These are phyloP conservation scores for Venusia cambrica DNA, from an alignment of 2,888 invertebrate species.

Conservation along the genomic window DNA sequence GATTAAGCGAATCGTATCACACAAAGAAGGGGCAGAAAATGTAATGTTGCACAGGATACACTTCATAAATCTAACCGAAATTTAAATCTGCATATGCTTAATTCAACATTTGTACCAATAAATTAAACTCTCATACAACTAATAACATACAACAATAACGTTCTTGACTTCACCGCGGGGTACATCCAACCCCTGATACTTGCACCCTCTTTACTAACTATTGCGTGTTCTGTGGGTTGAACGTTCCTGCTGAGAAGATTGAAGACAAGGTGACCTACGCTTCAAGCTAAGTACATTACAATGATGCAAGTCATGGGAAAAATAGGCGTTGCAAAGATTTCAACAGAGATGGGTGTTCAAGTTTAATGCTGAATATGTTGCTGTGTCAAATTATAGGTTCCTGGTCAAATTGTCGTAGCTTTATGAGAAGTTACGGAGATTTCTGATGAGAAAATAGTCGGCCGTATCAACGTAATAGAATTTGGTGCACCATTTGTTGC, in stretches of 20 bases:
- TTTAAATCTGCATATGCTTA: conserved; percentile 18
- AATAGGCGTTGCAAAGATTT: conserved; percentile 34
- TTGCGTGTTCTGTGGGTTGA: conserved; percentile 34
- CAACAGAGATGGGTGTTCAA: conserved; percentile 22
- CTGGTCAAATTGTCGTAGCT: too few relatives aligned
- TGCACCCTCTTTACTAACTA: conserved; percentile 9
- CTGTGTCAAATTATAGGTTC: conserved; percentile 26
- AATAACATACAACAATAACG: conserved; percentile 54
- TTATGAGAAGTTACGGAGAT: conserved; percentile 22
- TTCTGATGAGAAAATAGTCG: neutral
- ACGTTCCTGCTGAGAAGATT: conserved; percentile 60
- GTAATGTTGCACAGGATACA: too few relatives aligned
- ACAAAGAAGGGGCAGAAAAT: too few relatives aligned
- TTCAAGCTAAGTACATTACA: conserved; percentile 37
- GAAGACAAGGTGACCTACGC: conserved; percentile 27
- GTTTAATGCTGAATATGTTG: conserved; percentile 11
- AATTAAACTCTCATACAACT: conserved; percentile 60
- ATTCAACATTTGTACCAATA: conserved; percentile 45
- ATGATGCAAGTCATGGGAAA: conserved; percentile 41
- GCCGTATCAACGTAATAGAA: neutral
- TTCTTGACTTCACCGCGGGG: conserved; percentile 53
- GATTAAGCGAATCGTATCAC: too few relatives aligned
- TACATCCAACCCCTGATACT: conserved; percentile 33
- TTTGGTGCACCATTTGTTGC: neutral
- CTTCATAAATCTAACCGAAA: conserved; percentile 5